Percentiles rank a stretch among this genome's conserved stretches.
Conservation (phyloP, 2,113 vertebrate species). For the Rhinichthys klamathensis region DNA sequence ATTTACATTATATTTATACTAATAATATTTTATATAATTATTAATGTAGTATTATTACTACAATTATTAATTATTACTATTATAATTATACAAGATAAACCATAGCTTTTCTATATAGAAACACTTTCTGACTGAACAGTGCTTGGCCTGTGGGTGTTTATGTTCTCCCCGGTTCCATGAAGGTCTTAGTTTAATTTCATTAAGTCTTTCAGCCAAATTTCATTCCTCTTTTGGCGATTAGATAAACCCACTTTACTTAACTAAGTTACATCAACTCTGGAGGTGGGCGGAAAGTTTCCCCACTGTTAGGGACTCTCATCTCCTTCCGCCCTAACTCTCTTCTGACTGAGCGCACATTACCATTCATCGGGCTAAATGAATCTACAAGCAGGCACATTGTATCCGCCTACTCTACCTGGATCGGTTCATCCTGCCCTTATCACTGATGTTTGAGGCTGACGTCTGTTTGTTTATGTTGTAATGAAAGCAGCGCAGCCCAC, state of each 20-base stretch:
- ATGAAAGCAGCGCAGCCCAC: conserved; percentile 31
- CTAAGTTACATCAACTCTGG: conserved; percentile 43
- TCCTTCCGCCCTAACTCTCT: conserved; percentile 36
- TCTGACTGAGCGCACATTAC: conserved; percentile 19
- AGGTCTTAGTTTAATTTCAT: conserved; percentile 52
- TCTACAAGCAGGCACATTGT: conserved; percentile 17
- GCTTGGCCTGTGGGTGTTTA: conserved; percentile 38
- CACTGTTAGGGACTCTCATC: conserved; percentile 38
- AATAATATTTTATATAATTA: background rate
- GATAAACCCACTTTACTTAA: conserved; percentile 58
- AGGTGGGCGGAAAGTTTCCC: conserved; percentile 25
- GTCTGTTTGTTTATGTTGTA: conserved; percentile 57
- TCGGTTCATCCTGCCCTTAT: conserved; percentile 12
- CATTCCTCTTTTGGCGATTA: conserved; percentile 52
- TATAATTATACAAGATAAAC: background rate
- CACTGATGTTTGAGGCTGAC: background rate
- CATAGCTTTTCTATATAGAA: background rate
- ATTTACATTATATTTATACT: background rate
- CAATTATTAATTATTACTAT: background rate
- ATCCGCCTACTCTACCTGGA: background rate
- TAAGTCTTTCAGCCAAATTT: conserved; percentile 54
- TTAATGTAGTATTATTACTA: background rate
- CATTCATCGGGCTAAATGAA: conserved; percentile 20
- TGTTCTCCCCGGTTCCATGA: conserved; percentile 39
- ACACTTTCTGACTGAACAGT: conserved; percentile 15